Base-by-base conservation (phyloP, 2,888 invertebrate genomes). In the Stictocephala bisonia region DNA sequence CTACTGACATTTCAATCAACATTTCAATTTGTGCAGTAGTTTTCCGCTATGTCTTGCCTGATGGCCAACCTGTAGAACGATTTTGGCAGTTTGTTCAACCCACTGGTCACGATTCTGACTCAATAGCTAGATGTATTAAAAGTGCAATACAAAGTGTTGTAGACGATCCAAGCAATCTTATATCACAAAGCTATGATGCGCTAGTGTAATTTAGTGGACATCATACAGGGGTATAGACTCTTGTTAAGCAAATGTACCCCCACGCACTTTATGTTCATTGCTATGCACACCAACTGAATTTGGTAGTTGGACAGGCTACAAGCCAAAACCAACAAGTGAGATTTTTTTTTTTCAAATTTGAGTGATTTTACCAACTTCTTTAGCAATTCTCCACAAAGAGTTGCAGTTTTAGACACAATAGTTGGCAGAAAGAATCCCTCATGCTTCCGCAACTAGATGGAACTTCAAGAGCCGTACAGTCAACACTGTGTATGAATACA, bases 101-200 rank as follows among this genome's bases (percentile, higher is more conserved):
- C 29, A 4, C 29, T 3, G 53, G 56, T 18, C 56, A 41, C 31
- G 58, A 72, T 68, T 71, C 74, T 71, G 70, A 67, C 68, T 64
- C 70, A 9, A 31, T 78, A 20, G 29, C 78, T 20, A 67, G 68
- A 35, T 73, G 74, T 44, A 71, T 80, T 44, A 15, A 11, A 15
- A 53, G 53, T 3, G 2, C 15, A 66, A 60, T 76, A 13, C 58
- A 73, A 56, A 64, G 76, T 60, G 48, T 80, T 24, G 73, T 69
- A 6, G 41, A 75, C 13, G 58, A 31, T 64, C 75, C 76, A 56
- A 58, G 72, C n/a, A 80, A 78, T 70, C 71, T 79, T 40, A 77
- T 80, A 51, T 76, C 77, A 15, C 79, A 79, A 71, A 79, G 74
- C 26, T 79, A 78, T 64, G 80, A 80, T 72, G 78, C 79, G n/a